Evolutionary conservation across 2,797 vertebrate genomes (phyloP).

Genomic region (Peromyscus melanophrys): DNA sequence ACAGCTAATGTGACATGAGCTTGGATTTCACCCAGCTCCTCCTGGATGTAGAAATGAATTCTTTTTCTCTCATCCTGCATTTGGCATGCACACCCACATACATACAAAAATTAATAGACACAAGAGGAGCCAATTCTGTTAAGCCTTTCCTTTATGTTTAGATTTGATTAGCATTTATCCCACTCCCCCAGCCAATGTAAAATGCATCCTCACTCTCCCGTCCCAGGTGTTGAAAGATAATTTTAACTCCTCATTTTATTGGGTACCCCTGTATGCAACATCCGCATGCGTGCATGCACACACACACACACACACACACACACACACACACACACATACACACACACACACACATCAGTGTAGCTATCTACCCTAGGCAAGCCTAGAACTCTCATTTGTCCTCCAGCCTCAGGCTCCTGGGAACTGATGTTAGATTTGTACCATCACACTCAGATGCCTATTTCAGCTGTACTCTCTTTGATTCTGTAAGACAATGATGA

Average conservation of each 20-base stretch:
- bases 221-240: not conserved
- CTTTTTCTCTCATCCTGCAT: not conserved
- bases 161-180: not conserved
- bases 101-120: not conserved
- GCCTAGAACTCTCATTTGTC: too few relatives aligned
- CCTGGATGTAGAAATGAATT: not conserved
- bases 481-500: not conserved
- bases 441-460: not conserved
- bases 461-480: not conserved
- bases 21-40: not conserved
- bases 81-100: not conserved
- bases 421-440: not conserved
- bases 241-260: not conserved
- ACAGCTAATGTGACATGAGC: not conserved
- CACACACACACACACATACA: too few relatives aligned
- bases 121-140: not conserved
- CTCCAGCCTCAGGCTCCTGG: not conserved
- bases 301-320: too few relatives aligned
- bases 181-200: not conserved
- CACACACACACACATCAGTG: not conserved
- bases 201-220: not conserved
- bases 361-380: not conserved
- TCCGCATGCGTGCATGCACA: accelerated
- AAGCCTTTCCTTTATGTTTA: constrained; percentile 43
- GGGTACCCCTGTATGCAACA: not conserved